A percentile compares a stretch with the other conserved stretches of the same genome.
Conservation (phyloP, 2,797 vertebrate genomes). For the Liparis tanakae region DNA sequence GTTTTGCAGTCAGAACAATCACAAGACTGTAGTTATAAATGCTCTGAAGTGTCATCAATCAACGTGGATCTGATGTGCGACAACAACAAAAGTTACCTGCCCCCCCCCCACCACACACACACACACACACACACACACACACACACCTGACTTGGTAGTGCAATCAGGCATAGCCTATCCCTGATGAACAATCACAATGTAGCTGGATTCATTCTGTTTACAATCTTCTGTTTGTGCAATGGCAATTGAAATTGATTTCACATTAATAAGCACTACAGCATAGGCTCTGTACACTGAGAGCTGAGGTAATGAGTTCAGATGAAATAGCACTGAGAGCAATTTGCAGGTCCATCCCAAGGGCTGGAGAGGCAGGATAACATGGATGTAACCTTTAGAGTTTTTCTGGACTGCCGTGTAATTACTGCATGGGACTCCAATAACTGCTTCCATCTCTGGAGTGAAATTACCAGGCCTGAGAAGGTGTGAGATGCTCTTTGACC, state of each 20-base stretch:
- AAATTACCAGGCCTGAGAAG: constrained; percentile 61
- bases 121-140: too few species aligned
- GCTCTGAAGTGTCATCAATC: too few species aligned
- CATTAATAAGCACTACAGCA: constrained; percentile 34
- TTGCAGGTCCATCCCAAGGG: constrained; percentile 58
- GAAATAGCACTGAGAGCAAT: constrained; percentile 62
- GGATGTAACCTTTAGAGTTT: constrained; percentile 65
- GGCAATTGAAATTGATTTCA: constrained; percentile 45
- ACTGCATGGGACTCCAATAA: constrained; percentile 71
- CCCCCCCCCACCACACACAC: too few species aligned
- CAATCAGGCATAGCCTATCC: constrained; percentile 20
- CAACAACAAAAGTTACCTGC: too few species aligned
- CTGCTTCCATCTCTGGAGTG: constrained; percentile 59
- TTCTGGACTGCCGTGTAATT: constrained; percentile 64
- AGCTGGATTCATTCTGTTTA: constrained; percentile 24
- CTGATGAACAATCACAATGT: constrained; percentile 27
- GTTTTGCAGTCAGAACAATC: too few species aligned
- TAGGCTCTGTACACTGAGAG: constrained; percentile 34
- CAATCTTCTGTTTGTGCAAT: constrained; percentile 31
- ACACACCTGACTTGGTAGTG: constrained; percentile 9
- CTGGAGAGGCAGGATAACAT: constrained; percentile 39
- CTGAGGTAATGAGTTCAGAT: constrained; percentile 51
- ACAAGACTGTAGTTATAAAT: too few species aligned
- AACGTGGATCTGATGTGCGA: too few species aligned
- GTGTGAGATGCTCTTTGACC: constrained; percentile 67